phyloP scores from a whole-genome alignment of 1,140 invertebrate species.

The Ostrea edulis region DNA sequence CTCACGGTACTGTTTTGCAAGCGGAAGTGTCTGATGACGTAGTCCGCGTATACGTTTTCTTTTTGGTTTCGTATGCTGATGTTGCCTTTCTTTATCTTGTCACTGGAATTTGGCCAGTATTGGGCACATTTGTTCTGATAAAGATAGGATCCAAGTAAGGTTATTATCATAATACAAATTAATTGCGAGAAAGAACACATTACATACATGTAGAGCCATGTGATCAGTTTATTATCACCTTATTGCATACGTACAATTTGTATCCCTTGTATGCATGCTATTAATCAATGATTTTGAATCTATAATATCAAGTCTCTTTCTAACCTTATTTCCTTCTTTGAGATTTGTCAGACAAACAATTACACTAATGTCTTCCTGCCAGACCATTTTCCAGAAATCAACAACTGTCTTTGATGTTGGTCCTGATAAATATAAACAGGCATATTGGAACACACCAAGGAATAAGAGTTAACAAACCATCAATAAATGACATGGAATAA shows the following conservation, averaged over 20 bases:
- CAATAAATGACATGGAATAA: too few relatives aligned
- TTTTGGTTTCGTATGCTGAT: too few relatives aligned
- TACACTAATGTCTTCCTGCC: conserved; percentile 51
- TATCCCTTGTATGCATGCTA: too few relatives aligned
- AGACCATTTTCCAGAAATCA: conserved; percentile 60
- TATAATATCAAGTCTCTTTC: too few relatives aligned
- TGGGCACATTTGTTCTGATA: neutral
- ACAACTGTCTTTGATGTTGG: conserved; percentile 47
- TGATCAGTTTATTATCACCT: too few relatives aligned
- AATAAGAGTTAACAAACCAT: too few relatives aligned
- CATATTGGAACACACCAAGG: neutral
- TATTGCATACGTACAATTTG: too few relatives aligned
- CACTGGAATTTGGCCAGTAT: neutral
- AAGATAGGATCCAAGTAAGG: neutral
- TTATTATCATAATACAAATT: too few relatives aligned
- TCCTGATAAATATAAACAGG: conserved; percentile 4
- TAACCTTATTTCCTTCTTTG: conserved; percentile 45
- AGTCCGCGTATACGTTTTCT: too few relatives aligned
- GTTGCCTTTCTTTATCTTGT: neutral
- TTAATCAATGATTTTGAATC: too few relatives aligned
- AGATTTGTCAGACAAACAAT: conserved; percentile 55
- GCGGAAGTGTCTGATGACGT: neutral
- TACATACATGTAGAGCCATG: too few relatives aligned
- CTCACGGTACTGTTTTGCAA: neutral
- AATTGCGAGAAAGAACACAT: too few relatives aligned